A percentile compares a stretch with the other conserved stretches of the same genome.
phyloP scores from a whole-genome alignment of 1,140 invertebrate species.

The Drosophila simulans region DNA sequence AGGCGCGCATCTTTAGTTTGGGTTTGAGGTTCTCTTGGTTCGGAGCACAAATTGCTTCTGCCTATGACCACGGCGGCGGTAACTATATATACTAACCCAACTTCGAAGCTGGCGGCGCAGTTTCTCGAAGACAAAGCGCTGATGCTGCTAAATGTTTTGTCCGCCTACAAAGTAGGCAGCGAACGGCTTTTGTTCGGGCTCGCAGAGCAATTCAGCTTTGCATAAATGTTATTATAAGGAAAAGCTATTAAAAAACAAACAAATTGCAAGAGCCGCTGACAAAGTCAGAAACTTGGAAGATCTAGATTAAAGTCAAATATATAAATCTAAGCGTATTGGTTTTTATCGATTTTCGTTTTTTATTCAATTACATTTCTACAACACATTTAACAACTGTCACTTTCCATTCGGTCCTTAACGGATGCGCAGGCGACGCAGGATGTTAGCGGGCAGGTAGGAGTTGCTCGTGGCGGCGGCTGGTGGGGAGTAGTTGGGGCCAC shows the following conservation, averaged over 20 bases:
- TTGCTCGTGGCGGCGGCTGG: slow-evolving; percentile 59
- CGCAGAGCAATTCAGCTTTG: slow-evolving; percentile 56
- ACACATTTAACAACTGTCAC: slow-evolving; percentile 62
- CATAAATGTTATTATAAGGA: slow-evolving; percentile 79
- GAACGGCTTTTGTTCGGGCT: slow-evolving; percentile 58
- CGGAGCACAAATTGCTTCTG: slow-evolving; percentile 69
- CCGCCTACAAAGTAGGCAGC: slow-evolving; percentile 70
- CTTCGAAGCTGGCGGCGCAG: slow-evolving; percentile 67
- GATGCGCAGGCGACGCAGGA: slow-evolving; percentile 70
- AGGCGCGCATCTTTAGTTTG: slow-evolving; percentile 74
- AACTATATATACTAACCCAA: slow-evolving; percentile 74
- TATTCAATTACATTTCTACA: slow-evolving; percentile 61
- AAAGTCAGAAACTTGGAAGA: slow-evolving; percentile 33
- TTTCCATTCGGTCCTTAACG: slow-evolving; percentile 41
- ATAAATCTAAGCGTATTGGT: background rate
- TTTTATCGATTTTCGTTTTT: slow-evolving; percentile 50
- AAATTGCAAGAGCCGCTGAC: slow-evolving; percentile 64
- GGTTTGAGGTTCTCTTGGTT: slow-evolving; percentile 62
- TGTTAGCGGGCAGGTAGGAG: slow-evolving; percentile 68
- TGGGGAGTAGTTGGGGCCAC: slow-evolving; percentile 26
- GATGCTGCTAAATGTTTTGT: slow-evolving; percentile 70
- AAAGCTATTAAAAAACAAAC: slow-evolving; percentile 65
- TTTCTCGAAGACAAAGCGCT: slow-evolving; percentile 69
- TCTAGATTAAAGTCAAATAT: slow-evolving; percentile 1
- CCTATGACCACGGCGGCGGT: slow-evolving; percentile 23